Base-by-base conservation (phyloP, 2,113 vertebrate species). In the Carassius auratus region DNA sequence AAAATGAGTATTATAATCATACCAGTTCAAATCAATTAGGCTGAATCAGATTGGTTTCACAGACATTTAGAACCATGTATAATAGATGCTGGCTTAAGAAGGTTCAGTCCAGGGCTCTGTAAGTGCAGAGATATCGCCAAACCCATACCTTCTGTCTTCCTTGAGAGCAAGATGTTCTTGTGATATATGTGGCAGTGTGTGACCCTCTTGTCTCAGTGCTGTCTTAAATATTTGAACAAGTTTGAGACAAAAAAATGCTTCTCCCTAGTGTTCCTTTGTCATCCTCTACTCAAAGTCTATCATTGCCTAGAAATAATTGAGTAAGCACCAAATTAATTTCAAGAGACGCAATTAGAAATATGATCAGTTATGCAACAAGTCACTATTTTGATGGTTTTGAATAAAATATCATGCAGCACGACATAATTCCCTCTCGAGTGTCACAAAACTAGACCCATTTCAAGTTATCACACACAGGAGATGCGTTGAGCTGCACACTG, bases 161-260 rank as follows among this genome's bases (percentile, higher is more conserved):
- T 74, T 42, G 5, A 23, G n/a, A 48, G 71, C 12, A 14, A 13
- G 5, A 15, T 74, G 71, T 48, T 74, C 12, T 42, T 74, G 71
- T 45, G 42, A 48, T 74, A 21, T 48, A 2, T n/a, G 42, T 23
- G 38, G 19, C 23, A 45, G 45, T 14, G 42, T 48, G 36, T 42
- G 68, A 71, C 68, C 68, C 8, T 69, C 33, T 36, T 71, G 42
- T 48, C 71, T 14, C 19, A 48, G 71, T 73, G 38, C 71, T 23
- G 71, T 48, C 21, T 48, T 74, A 74, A 73, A 74, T 74, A 74
- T 74, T 74, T 45, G 10, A 74, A 45, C 38, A 74, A 14, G 5
- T 23, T 14, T 48, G 38, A 74, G 71, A n/a, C 19, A 42, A 73
- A 73, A 73, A 21, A 17, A 17, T 0, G 17, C 21, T 73, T 42